Conservation (phyloP, 1,140 invertebrate genomes). For the Mactra quadrangularis region DNA sequence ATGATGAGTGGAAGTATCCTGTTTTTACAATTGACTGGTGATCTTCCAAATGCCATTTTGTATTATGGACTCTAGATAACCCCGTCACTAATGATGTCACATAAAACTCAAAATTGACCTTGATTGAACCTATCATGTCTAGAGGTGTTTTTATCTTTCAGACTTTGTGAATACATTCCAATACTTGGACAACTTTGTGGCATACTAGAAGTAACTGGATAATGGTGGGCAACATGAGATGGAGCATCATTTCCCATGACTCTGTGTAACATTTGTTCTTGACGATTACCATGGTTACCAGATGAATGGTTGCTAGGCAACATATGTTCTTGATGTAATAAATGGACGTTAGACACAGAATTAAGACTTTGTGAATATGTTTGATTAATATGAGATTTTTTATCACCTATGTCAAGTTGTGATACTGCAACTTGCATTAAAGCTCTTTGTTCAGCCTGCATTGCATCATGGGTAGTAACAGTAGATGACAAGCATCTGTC, state of each 20-base stretch:
- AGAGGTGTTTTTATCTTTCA: neutral
- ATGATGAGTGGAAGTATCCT: too few relatives aligned
- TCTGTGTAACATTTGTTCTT: neutral
- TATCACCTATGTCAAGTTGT: neutral
- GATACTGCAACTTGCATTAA: slow-evolving; percentile 23
- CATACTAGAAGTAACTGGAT: slow-evolving; percentile 4
- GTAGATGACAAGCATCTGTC: neutral
- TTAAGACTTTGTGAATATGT: neutral
- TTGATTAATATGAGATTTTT: neutral
- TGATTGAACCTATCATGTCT: slow-evolving; percentile 9
- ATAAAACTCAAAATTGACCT: neutral
- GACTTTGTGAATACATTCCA: neutral
- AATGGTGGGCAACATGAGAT: slow-evolving; percentile 40
- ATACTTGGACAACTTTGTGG: neutral
- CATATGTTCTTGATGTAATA: neutral
- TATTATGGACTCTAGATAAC: too few relatives aligned
- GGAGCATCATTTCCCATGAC: slow-evolving; percentile 5
- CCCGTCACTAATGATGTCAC: too few relatives aligned
- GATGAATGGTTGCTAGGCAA: neutral
- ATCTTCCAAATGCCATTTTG: too few relatives aligned
- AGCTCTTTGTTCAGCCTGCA: neutral
- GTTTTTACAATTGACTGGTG: too few relatives aligned
- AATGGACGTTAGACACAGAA: neutral
- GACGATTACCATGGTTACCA: neutral
- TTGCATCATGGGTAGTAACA: neutral